Evolutionary conservation across 2,797 vertebrate genomes (phyloP).

Genomic region (Todus mexicanus): DNA sequence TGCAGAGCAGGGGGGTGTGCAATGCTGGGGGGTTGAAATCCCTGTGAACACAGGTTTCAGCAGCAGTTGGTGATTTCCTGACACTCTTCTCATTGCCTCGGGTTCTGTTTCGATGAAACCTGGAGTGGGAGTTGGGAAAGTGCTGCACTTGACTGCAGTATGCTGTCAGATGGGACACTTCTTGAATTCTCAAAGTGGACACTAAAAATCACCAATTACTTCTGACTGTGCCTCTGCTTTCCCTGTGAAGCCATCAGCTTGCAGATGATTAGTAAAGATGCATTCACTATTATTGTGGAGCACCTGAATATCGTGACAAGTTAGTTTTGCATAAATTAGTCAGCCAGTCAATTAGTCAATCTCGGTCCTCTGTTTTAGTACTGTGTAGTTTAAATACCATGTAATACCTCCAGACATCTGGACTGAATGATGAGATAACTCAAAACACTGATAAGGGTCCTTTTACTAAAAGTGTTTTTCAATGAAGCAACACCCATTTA

Average conservation of each 20-base stretch:
- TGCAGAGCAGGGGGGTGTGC: not conserved
- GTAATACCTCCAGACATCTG: not conserved
- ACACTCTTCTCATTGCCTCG: not conserved
- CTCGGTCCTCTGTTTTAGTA: not conserved
- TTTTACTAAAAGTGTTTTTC: not conserved
- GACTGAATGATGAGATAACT: not conserved
- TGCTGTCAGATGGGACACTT: not conserved
- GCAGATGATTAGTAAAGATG: not conserved
- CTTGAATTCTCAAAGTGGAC: not conserved
- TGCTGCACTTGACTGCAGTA: rapidly evolving
- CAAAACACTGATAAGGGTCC: not conserved
- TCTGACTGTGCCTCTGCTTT: not conserved
- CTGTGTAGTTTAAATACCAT: not conserved
- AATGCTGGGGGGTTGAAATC: not conserved
- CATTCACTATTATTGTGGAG: not conserved
- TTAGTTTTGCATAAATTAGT: not conserved
- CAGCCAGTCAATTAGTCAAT: not conserved
- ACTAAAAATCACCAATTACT: not conserved
- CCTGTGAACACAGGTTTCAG: not conserved
- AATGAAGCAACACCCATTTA: not conserved
- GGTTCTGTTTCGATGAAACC: not conserved
- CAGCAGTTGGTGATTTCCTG: not conserved
- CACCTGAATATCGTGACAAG: not conserved
- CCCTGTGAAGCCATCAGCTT: not conserved
- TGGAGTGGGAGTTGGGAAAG: not conserved